phyloP scores from a whole-genome alignment of 2,113 vertebrate species.

The Aldabrachelys gigantea region DNA sequence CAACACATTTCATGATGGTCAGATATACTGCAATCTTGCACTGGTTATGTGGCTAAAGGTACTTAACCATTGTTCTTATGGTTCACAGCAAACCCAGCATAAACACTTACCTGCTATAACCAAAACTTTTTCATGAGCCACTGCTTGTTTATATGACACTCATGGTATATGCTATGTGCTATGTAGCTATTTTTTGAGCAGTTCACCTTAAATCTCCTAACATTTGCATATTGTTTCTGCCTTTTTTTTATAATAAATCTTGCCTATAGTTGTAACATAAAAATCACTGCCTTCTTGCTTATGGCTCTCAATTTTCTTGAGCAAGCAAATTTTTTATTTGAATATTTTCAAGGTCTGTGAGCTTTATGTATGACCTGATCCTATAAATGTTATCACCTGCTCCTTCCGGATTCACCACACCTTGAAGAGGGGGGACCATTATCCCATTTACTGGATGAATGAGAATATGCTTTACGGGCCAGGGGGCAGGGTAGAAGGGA shows the following conservation, averaged over 20 bases:
- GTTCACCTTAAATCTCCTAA: neutral
- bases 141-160: neutral
- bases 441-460: neutral
- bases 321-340: neutral
- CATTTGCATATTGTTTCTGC: neutral
- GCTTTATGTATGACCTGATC: neutral
- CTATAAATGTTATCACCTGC: neutral
- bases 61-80: neutral
- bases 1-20: neutral
- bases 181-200: neutral
- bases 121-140: neutral
- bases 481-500: neutral
- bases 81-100: neutral
- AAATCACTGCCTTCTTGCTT: neutral
- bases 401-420: neutral
- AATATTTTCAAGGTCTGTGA: neutral
- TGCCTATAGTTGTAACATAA: neutral
- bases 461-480: neutral
- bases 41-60: neutral
- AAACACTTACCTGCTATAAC: neutral
- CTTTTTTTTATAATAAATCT: neutral
- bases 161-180: neutral
- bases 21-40: neutral
- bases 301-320: neutral
- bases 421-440: neutral